Evolutionary conservation across 2,888 invertebrate species (phyloP).

Genomic region (Aplocera efformata): DNA sequence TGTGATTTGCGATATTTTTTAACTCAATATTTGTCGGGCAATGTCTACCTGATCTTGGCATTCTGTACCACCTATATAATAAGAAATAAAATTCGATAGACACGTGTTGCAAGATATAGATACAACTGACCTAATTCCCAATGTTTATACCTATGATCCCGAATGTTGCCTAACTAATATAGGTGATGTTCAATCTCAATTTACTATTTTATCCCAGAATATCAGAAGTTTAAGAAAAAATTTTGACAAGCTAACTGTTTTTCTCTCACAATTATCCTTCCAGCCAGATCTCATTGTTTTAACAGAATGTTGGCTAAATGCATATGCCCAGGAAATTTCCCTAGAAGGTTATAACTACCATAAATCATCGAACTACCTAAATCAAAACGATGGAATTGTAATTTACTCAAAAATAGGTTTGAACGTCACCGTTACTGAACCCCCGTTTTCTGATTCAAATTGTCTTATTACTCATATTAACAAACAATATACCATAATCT

Average conservation of each 20-base stretch:
- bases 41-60: too few species aligned
- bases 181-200: background rate
- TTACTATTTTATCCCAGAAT: constrained; percentile 3
- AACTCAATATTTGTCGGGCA: too few species aligned
- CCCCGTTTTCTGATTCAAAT: constrained; percentile 5
- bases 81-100: too few species aligned
- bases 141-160: too few species aligned
- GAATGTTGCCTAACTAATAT: background rate
- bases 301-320: constrained; percentile 4
- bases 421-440: background rate
- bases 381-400: constrained; percentile 10
- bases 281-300: constrained; percentile 6
- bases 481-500: background rate
- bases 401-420: constrained; percentile 1
- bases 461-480: constrained; percentile 2
- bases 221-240: constrained; percentile 7
- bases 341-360: constrained; percentile 1
- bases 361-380: background rate
- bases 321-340: background rate
- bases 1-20: too few species aligned
- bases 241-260: constrained; percentile 1
- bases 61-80: too few species aligned
- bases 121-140: too few species aligned
- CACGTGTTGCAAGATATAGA: too few species aligned
- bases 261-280: constrained; percentile 1